Evolutionary conservation across 2,888 invertebrate species (phyloP).

Genomic region (Schrankia costaestrigalis): DNA sequence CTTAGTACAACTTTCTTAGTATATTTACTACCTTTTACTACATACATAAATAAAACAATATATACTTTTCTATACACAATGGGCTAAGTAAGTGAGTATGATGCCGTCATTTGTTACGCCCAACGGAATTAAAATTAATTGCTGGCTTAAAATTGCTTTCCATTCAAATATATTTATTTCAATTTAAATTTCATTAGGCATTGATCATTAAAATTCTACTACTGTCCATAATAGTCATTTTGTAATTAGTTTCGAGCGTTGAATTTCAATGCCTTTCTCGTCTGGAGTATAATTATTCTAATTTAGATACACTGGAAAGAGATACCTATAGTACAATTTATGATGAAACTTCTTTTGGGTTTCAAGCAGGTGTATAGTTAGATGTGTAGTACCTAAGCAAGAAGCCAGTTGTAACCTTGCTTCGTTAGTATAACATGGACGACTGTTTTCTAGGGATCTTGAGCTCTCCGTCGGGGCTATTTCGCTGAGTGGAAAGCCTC

Average conservation of each 20-base stretch:
- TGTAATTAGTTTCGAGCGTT: conserved; percentile 13
- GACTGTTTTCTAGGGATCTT: too few species aligned
- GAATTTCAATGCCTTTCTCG: conserved; percentile 14
- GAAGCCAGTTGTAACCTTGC: too few species aligned
- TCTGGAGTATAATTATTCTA: conserved; percentile 3
- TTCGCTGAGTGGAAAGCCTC: too few species aligned
- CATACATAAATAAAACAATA: conserved; percentile 9
- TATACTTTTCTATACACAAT: conserved; percentile 12
- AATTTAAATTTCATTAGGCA: conserved; percentile 8
- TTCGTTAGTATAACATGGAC: too few species aligned
- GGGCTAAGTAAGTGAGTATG: conserved; percentile 20
- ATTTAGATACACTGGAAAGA: too few species aligned
- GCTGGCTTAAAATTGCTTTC: conserved; percentile 13
- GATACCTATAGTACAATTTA: too few species aligned
- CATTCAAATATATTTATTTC: conserved; percentile 12
- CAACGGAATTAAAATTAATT: conserved; percentile 26
- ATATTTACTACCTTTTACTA: too few species aligned
- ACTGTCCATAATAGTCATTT: conserved; percentile 4
- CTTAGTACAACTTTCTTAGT: conserved; percentile 1
- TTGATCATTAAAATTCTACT: conserved; percentile 5
- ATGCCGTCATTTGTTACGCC: conserved; percentile 25
- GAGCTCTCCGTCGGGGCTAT: too few species aligned
- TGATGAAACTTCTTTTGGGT: too few species aligned
- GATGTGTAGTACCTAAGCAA: too few species aligned
- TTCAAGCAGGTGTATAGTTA: too few species aligned